Evolutionary conservation across 2,113 vertebrate species (phyloP), one percentile per base, ranked within the genome.

Genomic region (Cacatua alba): DNA sequence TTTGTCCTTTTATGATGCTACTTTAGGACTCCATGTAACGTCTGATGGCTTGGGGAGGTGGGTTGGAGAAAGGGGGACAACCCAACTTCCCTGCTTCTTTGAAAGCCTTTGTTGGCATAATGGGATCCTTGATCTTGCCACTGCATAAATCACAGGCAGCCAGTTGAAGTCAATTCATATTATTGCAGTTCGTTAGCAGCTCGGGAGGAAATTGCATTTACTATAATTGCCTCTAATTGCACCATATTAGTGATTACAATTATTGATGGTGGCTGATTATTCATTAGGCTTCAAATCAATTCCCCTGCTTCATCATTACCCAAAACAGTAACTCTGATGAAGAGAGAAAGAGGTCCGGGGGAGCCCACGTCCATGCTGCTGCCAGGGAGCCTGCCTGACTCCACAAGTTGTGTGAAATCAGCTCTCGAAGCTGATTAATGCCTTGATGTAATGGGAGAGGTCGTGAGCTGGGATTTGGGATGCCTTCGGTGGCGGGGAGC

Each of bases 221-320:
- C 98, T 98, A 98, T 98, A 98, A 98, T 98, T 98, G 98, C 97
- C 94, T 97, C 97, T 98, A 98, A 98, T 98, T 98, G 98, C 98
- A 98, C 96, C 97, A 98, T 98, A 98, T 98, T 98, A 98, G 98
- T 98, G 98, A 98, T 98, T 98, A 98, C 98, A 97, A 98, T 98
- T 98, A 98, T 98, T 98, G 98, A 98, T 98, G 98, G 98, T 97
- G 97, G 97, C 98, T 98, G 98, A 98, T 98, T 98, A 98, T 98
- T 98, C 98, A 98, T 98, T 98, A 98, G 97, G 97, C 97, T 98
- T 98, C 98, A 97, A 98, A 98, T 98, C 98, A 98, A 98, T 98
- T 96, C 97, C 95, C 75, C 39, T 92, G 96, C 97, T 97, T 97
- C 94, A 89, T 98, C 97, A 96, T 97, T 97, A 98, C 97, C 97